Percentiles rank a stretch among this genome's conserved stretches.
These are phyloP conservation scores for Pocillopora meandrina DNA, from an alignment of 92 coral and sea anemone genomes.

Conservation along the genomic window DNA sequence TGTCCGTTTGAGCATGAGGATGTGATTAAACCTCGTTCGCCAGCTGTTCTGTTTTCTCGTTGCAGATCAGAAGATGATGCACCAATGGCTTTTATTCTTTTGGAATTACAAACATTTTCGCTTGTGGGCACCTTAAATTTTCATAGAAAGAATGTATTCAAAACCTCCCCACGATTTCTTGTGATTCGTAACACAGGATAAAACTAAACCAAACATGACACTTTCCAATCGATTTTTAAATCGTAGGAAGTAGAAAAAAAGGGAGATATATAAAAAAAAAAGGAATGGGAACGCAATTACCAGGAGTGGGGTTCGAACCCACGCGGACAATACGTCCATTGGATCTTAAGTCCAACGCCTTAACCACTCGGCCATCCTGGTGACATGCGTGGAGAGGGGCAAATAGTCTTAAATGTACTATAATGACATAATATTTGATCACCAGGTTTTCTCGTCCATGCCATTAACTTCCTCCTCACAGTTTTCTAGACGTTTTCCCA, in stretches of 20 bases:
- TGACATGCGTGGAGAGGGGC: constrained; percentile 2
- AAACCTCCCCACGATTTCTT: neutral
- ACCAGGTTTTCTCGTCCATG: neutral
- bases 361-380: constrained; percentile 99
- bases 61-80: too few relatives aligned
- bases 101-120: neutral
- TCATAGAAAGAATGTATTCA: neutral
- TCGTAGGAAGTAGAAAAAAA: neutral
- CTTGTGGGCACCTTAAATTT: neutral
- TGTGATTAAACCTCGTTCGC: too few relatives aligned
- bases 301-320: constrained; percentile 87
- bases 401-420: neutral
- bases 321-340: constrained; percentile 98
- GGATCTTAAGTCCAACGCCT: constrained; percentile 99
- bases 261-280: neutral
- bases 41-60: too few relatives aligned
- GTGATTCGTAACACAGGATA: neutral
- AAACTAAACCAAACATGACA: too few relatives aligned
- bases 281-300: neutral
- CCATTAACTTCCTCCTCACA: neutral
- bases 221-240: neutral
- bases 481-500: neutral
- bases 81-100: too few relatives aligned
- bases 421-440: neutral
- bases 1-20: too few relatives aligned